phyloP scores from a whole-genome alignment of 2,797 vertebrate species.

The Cirrhinus mrigala region DNA sequence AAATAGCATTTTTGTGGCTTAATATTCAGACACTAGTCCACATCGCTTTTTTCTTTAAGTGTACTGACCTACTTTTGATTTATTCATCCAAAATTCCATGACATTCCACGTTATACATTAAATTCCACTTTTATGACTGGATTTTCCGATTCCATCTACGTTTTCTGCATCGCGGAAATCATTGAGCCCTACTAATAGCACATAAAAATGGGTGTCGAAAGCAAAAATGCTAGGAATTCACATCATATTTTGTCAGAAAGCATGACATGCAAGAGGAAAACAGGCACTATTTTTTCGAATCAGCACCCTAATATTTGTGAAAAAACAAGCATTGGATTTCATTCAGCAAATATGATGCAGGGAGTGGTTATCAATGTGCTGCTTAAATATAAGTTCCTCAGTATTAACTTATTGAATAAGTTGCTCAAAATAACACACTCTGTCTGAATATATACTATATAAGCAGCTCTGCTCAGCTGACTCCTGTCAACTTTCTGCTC shows the following conservation, averaged over 20 bases:
- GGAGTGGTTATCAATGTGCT: not conserved
- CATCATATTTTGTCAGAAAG: too few species aligned
- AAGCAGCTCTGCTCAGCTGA: conserved; percentile 5
- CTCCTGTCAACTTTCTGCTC: conserved; percentile 4
- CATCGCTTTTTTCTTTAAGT: too few species aligned
- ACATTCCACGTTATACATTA: too few species aligned
- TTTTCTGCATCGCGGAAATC: too few species aligned
- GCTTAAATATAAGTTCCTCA: not conserved
- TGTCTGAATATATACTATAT: not conserved
- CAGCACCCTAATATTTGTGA: not conserved
- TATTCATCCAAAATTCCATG: too few species aligned
- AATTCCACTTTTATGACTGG: too few species aligned
- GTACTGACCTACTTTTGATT: too few species aligned
- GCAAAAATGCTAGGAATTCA: not conserved
- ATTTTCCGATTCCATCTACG: too few species aligned
- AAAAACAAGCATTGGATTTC: not conserved
- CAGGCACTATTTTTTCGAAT: not conserved
- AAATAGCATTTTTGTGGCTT: too few species aligned
- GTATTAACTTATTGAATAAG: not conserved
- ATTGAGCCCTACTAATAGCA: too few species aligned
- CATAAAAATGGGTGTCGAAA: too few species aligned
- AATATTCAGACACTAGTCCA: too few species aligned
- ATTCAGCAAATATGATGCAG: not conserved
- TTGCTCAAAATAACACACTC: not conserved
- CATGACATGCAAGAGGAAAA: not conserved